These are phyloP conservation scores for Neomicropteryx cornuta DNA, from an alignment of 1,140 invertebrate species.

Conservation along the genomic window DNA sequence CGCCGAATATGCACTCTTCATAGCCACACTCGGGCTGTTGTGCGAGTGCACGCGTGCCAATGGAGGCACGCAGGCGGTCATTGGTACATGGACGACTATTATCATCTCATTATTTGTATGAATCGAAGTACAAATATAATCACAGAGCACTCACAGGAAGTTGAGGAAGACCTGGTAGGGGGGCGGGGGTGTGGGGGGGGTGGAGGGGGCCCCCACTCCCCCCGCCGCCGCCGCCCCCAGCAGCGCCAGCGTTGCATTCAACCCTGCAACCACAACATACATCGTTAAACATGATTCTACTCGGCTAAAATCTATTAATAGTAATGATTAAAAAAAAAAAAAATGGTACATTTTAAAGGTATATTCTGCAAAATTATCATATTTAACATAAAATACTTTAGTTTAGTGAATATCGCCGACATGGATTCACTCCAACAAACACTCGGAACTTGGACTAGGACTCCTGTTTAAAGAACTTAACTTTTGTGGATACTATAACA, in stretches of 20 bases:
- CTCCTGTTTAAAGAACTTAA: not conserved
- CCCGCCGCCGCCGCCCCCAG: conserved; percentile 17
- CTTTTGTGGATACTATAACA: conserved; percentile 5
- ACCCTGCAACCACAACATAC: conserved; percentile 4
- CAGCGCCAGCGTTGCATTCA: conserved; percentile 21
- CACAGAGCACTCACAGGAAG: conserved; percentile 1
- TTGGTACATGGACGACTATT: conserved; percentile 2
- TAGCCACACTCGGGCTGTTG: conserved; percentile 2
- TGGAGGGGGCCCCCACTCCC: conserved; percentile 26
- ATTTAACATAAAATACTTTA: too few species aligned
- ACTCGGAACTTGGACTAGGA: not conserved
- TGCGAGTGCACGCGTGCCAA: not conserved
- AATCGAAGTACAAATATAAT: too few species aligned
- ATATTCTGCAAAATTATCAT: too few species aligned
- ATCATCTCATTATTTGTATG: conserved; percentile 4
- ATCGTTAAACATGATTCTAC: conserved; percentile 1
- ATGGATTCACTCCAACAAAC: too few species aligned
- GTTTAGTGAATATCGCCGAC: too few species aligned
- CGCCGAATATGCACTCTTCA: too few species aligned
- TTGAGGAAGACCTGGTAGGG: conserved; percentile 24
- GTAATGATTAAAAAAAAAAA: too few species aligned
- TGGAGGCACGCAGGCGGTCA: conserved; percentile 2
- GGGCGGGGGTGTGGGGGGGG: conserved; percentile 27
- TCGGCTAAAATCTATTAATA: too few species aligned
- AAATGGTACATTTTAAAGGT: too few species aligned